These are phyloP conservation scores for Poecile atricapillus DNA, from an alignment of 2,113 vertebrate genomes.

Conservation along the genomic window DNA sequence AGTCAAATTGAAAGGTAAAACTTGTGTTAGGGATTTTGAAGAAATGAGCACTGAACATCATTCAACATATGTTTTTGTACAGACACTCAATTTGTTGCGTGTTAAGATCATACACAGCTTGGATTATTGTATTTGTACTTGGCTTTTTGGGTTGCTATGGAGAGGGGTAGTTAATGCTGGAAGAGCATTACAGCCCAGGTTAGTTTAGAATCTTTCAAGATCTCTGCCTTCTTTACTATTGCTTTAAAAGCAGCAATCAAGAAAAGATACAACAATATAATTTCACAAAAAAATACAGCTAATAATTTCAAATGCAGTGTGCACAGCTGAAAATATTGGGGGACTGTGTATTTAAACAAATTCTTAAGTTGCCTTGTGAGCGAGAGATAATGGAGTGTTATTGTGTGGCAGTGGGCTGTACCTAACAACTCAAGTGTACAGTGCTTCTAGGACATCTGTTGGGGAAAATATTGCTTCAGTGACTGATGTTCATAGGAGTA, in stretches of 20 bases:
- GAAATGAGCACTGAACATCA: background rate
- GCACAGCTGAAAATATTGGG: background rate
- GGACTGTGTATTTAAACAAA: background rate
- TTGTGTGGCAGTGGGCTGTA: background rate
- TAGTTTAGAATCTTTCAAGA: background rate
- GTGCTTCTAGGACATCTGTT: slow-evolving; percentile 49
- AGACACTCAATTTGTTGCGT: background rate
- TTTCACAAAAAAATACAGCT: background rate
- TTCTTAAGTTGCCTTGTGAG: background rate
- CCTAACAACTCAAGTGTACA: background rate
- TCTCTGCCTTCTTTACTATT: slow-evolving; percentile 48
- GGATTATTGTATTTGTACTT: background rate
- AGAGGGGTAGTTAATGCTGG: background rate
- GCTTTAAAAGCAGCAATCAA: slow-evolving; percentile 43
- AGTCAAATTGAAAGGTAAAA: background rate
- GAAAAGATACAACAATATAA: slow-evolving; percentile 28
- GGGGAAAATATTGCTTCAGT: slow-evolving; percentile 56
- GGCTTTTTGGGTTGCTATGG: background rate
- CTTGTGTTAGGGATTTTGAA: background rate
- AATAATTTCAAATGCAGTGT: background rate
- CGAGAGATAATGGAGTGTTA: background rate
- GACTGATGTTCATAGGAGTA: slow-evolving; percentile 41
- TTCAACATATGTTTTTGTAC: background rate
- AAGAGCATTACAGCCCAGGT: background rate
- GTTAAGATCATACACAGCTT: background rate